phyloP scores from a whole-genome alignment of 2,888 invertebrate genomes.

The Acrobasis repandana region DNA sequence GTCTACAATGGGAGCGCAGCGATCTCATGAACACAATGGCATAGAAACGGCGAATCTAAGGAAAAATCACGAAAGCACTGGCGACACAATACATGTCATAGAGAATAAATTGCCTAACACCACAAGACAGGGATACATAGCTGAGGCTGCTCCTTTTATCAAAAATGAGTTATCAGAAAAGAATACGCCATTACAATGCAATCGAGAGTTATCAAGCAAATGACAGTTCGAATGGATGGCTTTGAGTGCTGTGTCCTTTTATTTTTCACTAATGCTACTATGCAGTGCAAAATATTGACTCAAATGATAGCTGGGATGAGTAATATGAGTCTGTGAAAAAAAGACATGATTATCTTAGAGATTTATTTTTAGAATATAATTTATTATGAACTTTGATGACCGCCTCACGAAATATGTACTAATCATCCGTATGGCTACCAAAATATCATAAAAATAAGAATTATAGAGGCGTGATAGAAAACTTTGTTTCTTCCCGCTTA shows the following conservation, averaged over 20 bases:
- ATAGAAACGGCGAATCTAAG: conserved; percentile 51
- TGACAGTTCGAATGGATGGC: conserved; percentile 34
- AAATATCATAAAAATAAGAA: too few relatives aligned
- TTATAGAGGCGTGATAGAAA: too few relatives aligned
- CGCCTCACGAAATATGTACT: too few relatives aligned
- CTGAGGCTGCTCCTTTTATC: conserved; percentile 51
- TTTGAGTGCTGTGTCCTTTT: conserved; percentile 37
- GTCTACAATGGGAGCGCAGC: conserved; percentile 49
- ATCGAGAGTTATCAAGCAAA: conserved; percentile 30
- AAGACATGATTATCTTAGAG: neutral
- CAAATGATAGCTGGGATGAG: neutral
- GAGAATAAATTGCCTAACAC: conserved; percentile 68
- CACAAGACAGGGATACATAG: conserved; percentile 60
- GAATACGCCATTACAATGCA: conserved; percentile 34
- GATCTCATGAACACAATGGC: conserved; percentile 51
- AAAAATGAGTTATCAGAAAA: conserved; percentile 44
- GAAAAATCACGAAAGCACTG: conserved; percentile 55
- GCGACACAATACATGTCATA: conserved; percentile 65
- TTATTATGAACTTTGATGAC: too few relatives aligned
- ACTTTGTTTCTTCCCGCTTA: too few relatives aligned
- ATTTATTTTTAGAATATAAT: neutral
- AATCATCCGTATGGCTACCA: too few relatives aligned
- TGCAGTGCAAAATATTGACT: conserved; percentile 5
- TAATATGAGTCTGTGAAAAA: neutral
- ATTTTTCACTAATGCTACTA: conserved; percentile 14